These are phyloP conservation scores for Camponotus pennsylvanicus DNA, from an alignment of 1,140 invertebrate species.

Conservation along the genomic window DNA sequence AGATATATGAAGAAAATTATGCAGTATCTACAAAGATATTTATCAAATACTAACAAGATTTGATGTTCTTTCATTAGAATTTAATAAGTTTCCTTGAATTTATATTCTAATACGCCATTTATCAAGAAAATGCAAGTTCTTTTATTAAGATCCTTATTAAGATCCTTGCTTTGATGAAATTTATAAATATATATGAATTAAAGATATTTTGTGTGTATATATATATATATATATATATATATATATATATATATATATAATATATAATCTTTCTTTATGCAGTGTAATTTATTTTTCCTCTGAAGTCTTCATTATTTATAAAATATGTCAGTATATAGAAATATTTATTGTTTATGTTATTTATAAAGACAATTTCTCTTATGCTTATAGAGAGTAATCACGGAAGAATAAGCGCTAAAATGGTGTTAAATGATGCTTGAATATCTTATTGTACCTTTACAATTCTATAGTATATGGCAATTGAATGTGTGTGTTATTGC, in stretches of 20 bases:
- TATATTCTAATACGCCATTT: not conserved
- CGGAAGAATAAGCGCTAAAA: constrained; percentile 12
- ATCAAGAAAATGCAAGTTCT: not conserved
- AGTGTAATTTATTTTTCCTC: not conserved
- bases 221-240: too few species aligned
- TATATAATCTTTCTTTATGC: not conserved
- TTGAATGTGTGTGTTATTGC: constrained; percentile 41
- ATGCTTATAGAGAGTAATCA: not conserved
- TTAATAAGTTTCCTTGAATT: not conserved
- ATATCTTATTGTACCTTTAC: constrained; percentile 42
- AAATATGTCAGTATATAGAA: not conserved
- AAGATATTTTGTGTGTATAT: not conserved
- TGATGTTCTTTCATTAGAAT: not conserved
- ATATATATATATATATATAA: too few species aligned
- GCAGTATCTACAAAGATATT: not conserved
- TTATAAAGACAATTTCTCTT: constrained; percentile 1
- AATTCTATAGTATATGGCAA: constrained; percentile 53
- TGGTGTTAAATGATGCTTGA: constrained; percentile 29
- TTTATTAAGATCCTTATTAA: not conserved
- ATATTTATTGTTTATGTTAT: not conserved
- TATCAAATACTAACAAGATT: not conserved
- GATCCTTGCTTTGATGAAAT: not conserved
- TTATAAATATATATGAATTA: constrained; percentile 11
- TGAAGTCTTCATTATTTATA: constrained; percentile 11
- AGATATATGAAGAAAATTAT: not conserved